phyloP scores from a whole-genome alignment of 2,113 vertebrate species.

The Agelaius tricolor region DNA sequence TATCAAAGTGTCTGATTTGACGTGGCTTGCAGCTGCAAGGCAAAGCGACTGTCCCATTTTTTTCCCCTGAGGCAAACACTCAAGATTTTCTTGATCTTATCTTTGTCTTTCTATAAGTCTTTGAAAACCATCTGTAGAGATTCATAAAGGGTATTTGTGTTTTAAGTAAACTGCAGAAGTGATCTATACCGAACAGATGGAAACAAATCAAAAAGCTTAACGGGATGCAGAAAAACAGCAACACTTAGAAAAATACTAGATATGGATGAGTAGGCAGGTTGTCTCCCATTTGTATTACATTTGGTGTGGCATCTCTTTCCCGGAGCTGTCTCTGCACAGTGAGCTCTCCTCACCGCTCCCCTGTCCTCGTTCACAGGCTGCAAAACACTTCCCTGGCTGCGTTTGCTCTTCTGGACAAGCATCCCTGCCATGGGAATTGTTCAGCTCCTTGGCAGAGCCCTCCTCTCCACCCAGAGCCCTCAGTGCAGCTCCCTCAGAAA shows the following conservation, averaged over 20 bases:
- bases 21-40: slow-evolving; percentile 67
- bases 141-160: slow-evolving; percentile 72
- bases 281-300: not conserved
- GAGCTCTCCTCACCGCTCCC: not conserved
- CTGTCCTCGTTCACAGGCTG: not conserved
- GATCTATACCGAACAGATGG: slow-evolving; percentile 71
- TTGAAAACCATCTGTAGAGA: slow-evolving; percentile 73
- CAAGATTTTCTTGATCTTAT: slow-evolving; percentile 72
- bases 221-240: slow-evolving; percentile 60
- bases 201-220: slow-evolving; percentile 74
- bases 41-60: slow-evolving; percentile 62
- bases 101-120: slow-evolving; percentile 69
- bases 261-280: slow-evolving; percentile 48
- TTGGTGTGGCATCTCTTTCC: not conserved
- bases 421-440: not conserved
- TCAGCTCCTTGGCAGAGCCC: not conserved
- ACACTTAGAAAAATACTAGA: slow-evolving; percentile 47
- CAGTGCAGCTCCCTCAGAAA: not conserved
- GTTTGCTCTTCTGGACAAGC: not conserved
- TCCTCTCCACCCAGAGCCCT: not conserved
- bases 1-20: slow-evolving; percentile 67
- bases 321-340: not conserved
- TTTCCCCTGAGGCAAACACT: slow-evolving; percentile 51
- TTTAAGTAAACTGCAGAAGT: slow-evolving; percentile 73
- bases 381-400: not conserved